These are phyloP conservation scores for Cherax destructor DNA, from an alignment of 1,140 invertebrate species.

Conservation along the genomic window DNA sequence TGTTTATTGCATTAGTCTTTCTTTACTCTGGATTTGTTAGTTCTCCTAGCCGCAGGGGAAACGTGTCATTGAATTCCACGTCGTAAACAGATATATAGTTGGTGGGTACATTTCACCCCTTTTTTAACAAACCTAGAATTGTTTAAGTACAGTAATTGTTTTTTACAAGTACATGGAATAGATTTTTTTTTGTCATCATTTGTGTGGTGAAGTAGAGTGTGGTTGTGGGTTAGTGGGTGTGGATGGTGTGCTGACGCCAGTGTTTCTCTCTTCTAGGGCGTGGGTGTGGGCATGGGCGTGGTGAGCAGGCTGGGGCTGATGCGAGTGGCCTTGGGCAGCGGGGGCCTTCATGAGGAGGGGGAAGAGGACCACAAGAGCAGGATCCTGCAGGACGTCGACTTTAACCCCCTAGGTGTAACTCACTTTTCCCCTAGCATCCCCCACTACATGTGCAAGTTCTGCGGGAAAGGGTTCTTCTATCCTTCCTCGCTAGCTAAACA, in stretches of 20 bases:
- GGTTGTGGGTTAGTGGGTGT: not conserved
- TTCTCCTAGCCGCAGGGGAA: too few species aligned
- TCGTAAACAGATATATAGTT: too few species aligned
- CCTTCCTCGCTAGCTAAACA: constrained; percentile 83
- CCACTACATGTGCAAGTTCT: constrained; percentile 59
- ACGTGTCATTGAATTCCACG: too few species aligned
- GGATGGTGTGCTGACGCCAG: constrained; percentile 57
- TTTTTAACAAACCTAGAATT: too few species aligned
- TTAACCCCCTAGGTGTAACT: constrained; percentile 7
- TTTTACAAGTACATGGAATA: not conserved
- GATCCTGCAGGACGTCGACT: constrained; percentile 43
- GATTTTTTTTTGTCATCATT: too few species aligned
- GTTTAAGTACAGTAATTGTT: too few species aligned
- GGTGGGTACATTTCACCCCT: too few species aligned
- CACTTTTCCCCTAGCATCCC: not conserved
- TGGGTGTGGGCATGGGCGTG: constrained; percentile 62
- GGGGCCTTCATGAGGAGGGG: constrained; percentile 32
- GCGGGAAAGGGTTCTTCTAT: constrained; percentile 65
- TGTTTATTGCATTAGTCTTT: too few species aligned
- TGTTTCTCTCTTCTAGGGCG: constrained; percentile 67
- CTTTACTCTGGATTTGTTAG: too few species aligned
- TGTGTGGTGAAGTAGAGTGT: not conserved
- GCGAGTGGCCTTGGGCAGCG: constrained; percentile 54
- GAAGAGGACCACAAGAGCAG: constrained; percentile 31
- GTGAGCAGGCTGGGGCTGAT: constrained; percentile 62